Base-by-base conservation (phyloP, 1,140 invertebrate species). In the Cydia amplana region DNA sequence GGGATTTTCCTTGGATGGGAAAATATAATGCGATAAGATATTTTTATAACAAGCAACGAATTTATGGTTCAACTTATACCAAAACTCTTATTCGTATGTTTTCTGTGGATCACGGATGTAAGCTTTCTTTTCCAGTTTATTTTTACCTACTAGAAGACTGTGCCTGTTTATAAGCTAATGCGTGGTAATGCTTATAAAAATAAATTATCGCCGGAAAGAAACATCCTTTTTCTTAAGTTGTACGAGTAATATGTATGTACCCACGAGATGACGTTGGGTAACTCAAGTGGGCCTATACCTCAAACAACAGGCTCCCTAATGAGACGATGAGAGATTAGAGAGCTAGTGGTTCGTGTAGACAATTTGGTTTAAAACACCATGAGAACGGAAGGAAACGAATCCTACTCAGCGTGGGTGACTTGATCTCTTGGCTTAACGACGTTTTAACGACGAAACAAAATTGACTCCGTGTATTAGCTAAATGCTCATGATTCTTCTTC, bases 311-410 rank as follows among this genome's bases (percentile, higher is more conserved):
- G 25, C 65, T 32, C 64, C 16, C 28, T 70, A 70, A 70, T 70
- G 65, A 70, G 65, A 5, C 65, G 65, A 70, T 70, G 65, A 70
- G 32, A 40, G 72, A 73, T 46, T 73, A 73, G 72, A 72, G 32
- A 73, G 46, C 23, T 51, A 25, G 43, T 73, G 51, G 20, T 70
- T 70, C 65, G 65, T 70, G 65, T n/a, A 18, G 65, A 70, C 40
- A 73, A 80, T 85, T 85, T 85, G 84, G 81, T 82, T 18, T 75
- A 20, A 65, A 78, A 49, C 40, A 28, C 25, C 60, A 75, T 78
- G 77, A 40, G 77, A 78, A 46, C 60, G 74, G 74, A 78, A 74
- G 77, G 74, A 55, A 75, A 70, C 72, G 18, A 18, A 64, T 63
- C 67, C 18, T 40, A 18, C 32, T 49, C 73, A n/a, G 55, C 65